Evolutionary conservation across 1,140 invertebrate species (phyloP), one percentile per base, ranked within the genome.

Genomic region (Drosophila obscura): DNA sequence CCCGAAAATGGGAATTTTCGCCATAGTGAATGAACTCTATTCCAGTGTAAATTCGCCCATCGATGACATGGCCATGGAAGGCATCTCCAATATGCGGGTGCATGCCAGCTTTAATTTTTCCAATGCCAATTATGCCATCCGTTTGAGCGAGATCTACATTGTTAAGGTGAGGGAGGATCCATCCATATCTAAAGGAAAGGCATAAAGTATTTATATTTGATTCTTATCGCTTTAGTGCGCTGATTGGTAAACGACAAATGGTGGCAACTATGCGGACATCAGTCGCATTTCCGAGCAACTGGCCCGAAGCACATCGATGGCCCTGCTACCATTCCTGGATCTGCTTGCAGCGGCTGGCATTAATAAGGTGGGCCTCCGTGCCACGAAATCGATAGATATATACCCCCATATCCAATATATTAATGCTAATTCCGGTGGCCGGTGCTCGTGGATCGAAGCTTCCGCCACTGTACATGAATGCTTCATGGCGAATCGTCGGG

Each of bases 131-230:
- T 93, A 94, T 76, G 93, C 95, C 35, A 96, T 98, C 65, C 93
- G 96, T 11, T 96, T 97, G 95, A 97, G 96, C 1, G 96, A 97
- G 94, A 96, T 97, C n/a, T 97, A 97, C 91, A 95, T 98, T 65
- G 93, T 97, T 59, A 94, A 96, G 93, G 95, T 95, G 92, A 56
- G 63, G 9, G 5, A 2, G 19, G 19, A 19, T 19, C 19, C 19
- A 19, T 19, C 31, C 7, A n/a, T 35, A 11, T 13, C 55, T 44
- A 3, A 51, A 13, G 4, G 15, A 51, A 19, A 19, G n/a, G n/a
- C 4, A 19, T 8, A 46, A 46, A 19, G 13, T 16, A 46, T 50
- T 13, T 16, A 24, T 31, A 2, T 11, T 55, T 9, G 22, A 0
- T 9, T 16, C 2, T 52, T 48, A 4, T 19, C n/a, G 1, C 8